Evolutionary conservation across 2,888 invertebrate genomes (phyloP).

Genomic region (Pseudococcus longispinus): DNA sequence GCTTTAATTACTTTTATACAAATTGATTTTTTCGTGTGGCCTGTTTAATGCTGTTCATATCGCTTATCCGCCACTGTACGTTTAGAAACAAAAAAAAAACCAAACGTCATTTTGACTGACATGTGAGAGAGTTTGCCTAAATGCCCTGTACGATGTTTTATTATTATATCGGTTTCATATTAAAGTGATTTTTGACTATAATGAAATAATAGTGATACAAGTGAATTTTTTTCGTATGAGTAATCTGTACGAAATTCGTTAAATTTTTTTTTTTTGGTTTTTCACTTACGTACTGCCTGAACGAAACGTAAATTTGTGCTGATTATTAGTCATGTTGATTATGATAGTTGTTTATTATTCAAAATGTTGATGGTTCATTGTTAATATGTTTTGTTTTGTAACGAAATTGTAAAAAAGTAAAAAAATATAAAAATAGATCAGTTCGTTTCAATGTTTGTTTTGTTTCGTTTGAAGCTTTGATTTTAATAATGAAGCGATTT

Average conservation of each 20-base stretch:
- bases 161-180: not conserved
- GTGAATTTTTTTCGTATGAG: conserved; percentile 27
- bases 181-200: conserved; percentile 6
- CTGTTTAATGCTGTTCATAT: not conserved
- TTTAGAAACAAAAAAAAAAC: not conserved
- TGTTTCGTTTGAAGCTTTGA: not conserved
- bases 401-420: conserved; percentile 51
- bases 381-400: conserved; percentile 52
- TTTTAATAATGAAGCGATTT: no score
- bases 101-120: not conserved
- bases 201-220: conserved; percentile 19
- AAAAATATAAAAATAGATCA: conserved; percentile 45
- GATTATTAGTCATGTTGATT: conserved; percentile 42
- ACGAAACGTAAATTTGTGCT: conserved; percentile 23
- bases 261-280: conserved; percentile 9
- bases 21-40: not conserved
- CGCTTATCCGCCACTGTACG: not conserved
- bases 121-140: not conserved
- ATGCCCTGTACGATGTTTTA: not conserved
- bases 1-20: not conserved
- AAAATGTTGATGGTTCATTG: conserved; percentile 49
- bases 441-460: not conserved
- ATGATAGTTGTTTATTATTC: conserved; percentile 34
- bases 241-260: conserved; percentile 36
- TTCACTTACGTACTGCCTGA: conserved; percentile 11